These are phyloP conservation scores for Synanthedon andrenaeformis DNA, from an alignment of 2,888 invertebrate species.

Conservation along the genomic window DNA sequence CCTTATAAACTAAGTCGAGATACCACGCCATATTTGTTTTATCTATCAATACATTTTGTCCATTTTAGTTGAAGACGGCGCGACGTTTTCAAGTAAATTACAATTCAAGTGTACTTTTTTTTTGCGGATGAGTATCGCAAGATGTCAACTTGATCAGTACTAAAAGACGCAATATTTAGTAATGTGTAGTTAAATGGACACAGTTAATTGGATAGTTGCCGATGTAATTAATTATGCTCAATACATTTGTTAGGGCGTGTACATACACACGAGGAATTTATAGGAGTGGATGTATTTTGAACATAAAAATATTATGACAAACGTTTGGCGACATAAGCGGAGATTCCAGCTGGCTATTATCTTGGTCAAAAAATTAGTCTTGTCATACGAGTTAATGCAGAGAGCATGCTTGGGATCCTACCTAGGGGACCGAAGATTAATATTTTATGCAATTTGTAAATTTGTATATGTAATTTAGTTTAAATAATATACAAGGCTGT, in stretches of 20 bases:
- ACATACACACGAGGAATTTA: not conserved
- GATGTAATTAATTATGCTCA: not conserved
- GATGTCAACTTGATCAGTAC: not conserved
- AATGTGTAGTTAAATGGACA: not conserved
- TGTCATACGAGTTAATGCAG: too few species aligned
- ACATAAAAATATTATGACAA: not conserved
- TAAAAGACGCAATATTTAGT: not conserved
- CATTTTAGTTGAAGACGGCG: not conserved
- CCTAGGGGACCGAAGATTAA: too few species aligned
- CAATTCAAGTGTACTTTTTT: not conserved
- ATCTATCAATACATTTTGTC: not conserved
- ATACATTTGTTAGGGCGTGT: not conserved
- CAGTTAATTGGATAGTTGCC: not conserved
- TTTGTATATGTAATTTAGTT: too few species aligned
- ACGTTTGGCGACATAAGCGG: too few species aligned
- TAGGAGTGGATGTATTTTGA: not conserved
- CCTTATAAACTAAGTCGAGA: too few species aligned
- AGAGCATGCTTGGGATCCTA: too few species aligned
- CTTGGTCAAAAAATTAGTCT: too few species aligned
- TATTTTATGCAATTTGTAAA: too few species aligned
- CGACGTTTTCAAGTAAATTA: not conserved
- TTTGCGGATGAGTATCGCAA: not conserved
- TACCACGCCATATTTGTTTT: too few species aligned
- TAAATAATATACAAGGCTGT: too few species aligned
- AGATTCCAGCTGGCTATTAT: too few species aligned